A percentile compares a stretch with the other conserved stretches of the same genome.
These are phyloP conservation scores for Euleptes europaea DNA, from an alignment of 2,113 vertebrate species.

Conservation along the genomic window DNA sequence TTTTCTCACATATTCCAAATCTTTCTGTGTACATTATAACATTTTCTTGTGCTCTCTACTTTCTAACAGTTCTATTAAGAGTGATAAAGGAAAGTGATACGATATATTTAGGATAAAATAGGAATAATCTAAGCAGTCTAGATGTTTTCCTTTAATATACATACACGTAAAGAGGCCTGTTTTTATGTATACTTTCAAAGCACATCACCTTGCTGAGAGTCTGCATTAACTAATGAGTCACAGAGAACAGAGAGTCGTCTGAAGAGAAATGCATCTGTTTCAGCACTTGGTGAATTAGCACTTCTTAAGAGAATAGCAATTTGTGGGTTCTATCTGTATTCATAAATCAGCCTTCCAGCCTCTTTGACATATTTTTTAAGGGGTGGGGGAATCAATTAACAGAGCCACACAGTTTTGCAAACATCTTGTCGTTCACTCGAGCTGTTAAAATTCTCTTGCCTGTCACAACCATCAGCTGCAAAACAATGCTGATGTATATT, in stretches of 20 bases:
- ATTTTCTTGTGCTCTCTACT: background rate
- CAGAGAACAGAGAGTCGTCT: background rate
- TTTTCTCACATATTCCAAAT: background rate
- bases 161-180: background rate
- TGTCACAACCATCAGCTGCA: background rate
- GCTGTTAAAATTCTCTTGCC: background rate
- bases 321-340: background rate
- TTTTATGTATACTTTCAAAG: background rate
- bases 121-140: background rate
- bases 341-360: conserved; percentile 18
- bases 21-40: background rate
- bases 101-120: too few relatives aligned
- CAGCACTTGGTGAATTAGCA: background rate
- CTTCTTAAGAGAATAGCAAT: background rate
- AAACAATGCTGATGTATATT: background rate
- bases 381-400: conserved; percentile 24
- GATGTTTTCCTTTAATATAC: background rate
- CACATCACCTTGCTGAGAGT: background rate
- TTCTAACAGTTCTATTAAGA: background rate
- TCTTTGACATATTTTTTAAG: background rate
- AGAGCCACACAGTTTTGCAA: background rate
- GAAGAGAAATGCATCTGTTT: background rate
- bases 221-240: background rate
- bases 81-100: background rate
- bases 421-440: background rate